Conservation (phyloP, 2,888 invertebrate genomes). For the Mimachlamys varia region DNA sequence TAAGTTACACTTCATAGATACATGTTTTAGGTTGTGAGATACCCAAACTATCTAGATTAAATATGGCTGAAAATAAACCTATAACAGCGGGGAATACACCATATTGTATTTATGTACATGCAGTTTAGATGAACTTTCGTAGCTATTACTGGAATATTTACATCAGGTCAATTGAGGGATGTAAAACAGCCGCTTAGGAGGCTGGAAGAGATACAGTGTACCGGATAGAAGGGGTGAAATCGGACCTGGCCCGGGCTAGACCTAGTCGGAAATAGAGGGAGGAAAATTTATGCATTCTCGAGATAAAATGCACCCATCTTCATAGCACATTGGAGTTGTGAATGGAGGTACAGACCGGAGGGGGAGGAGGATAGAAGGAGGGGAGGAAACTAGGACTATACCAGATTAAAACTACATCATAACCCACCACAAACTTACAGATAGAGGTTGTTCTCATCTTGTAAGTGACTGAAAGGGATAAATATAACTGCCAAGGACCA, state of each 20-base stretch:
- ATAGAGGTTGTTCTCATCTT: not conserved
- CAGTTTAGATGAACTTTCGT: not conserved
- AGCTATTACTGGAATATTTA: not conserved
- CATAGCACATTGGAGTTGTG: not conserved
- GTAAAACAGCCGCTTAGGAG: not conserved
- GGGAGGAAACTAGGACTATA: not conserved
- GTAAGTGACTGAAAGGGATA: not conserved
- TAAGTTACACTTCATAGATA: too few species aligned
- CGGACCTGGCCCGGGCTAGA: not conserved
- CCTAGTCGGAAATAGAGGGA: not conserved
- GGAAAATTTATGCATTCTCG: slow-evolving; percentile 25
- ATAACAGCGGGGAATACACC: not conserved
- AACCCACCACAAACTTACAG: not conserved
- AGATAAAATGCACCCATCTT: slow-evolving; percentile 34
- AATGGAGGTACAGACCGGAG: not conserved
- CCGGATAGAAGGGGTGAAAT: not conserved
- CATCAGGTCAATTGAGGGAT: not conserved
- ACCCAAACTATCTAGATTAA: not conserved
- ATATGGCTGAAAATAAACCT: not conserved
- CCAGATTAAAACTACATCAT: slow-evolving; percentile 12
- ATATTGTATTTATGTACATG: not conserved
- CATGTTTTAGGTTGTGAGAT: not conserved
- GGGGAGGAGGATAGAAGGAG: not conserved
- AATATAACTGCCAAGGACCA: not conserved
- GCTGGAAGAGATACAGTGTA: slow-evolving; percentile 3